Conservation (phyloP, 2,797 vertebrate genomes). For the Helostoma temminkii region DNA sequence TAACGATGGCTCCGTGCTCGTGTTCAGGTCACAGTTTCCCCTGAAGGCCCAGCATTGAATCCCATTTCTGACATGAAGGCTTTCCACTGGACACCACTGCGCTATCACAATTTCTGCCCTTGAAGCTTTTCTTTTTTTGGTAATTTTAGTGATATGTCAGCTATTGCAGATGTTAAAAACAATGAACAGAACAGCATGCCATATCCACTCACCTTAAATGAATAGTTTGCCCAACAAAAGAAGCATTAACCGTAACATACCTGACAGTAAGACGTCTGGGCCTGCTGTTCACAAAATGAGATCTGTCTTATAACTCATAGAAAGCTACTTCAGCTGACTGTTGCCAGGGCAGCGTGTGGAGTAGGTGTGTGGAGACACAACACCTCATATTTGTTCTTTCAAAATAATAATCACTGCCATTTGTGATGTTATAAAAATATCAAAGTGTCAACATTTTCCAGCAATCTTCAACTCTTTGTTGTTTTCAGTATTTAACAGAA, state of each 20-base stretch:
- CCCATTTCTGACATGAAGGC: too few species aligned
- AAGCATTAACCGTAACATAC: conserved; percentile 46
- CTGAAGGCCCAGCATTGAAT: too few species aligned
- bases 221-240: conserved; percentile 19
- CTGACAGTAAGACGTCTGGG: conserved; percentile 44
- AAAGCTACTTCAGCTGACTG: conserved; percentile 30
- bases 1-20: too few species aligned
- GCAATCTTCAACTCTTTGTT: too few species aligned
- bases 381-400: not conserved
- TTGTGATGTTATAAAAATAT: not conserved
- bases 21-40: too few species aligned
- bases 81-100: too few species aligned
- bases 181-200: conserved; percentile 2
- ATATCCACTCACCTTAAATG: conserved; percentile 23
- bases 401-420: conserved; percentile 5
- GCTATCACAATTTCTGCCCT: too few species aligned
- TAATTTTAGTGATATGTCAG: conserved; percentile 1
- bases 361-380: conserved; percentile 20
- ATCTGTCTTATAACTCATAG: conserved; percentile 24
- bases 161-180: conserved; percentile 1
- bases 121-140: conserved; percentile 7
- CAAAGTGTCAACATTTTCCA: not conserved
- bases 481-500: too few species aligned
- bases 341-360: conserved; percentile 20
- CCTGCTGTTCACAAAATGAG: conserved; percentile 45